Percentiles rank a stretch among this genome's conserved stretches.
phyloP scores from a whole-genome alignment of 2,797 vertebrate genomes.

The Rhinatrema bivittatum region DNA sequence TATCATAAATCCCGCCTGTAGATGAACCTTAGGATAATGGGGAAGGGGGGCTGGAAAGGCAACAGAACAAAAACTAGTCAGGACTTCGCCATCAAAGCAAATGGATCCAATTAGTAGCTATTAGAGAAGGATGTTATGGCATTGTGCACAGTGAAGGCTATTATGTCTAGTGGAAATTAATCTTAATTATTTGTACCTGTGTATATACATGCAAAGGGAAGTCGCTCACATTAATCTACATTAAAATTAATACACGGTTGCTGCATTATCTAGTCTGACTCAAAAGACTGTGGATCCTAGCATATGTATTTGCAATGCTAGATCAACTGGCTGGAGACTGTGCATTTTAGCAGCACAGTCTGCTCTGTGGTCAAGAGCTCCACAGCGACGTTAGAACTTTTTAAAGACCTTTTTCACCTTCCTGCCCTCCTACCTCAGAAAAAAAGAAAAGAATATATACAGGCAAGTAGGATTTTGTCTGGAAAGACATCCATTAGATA shows the following conservation, averaged over 20 bases:
- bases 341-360: slow-evolving; percentile 49
- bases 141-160: slow-evolving; percentile 66
- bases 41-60: slow-evolving; percentile 22
- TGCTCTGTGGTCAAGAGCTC: slow-evolving; percentile 35
- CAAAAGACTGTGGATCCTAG: slow-evolving; percentile 59
- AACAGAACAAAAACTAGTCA: slow-evolving; percentile 61
- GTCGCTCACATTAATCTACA: slow-evolving; percentile 87
- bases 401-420: too few species aligned
- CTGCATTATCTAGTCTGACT: slow-evolving; percentile 64
- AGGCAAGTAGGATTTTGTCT: slow-evolving; percentile 40
- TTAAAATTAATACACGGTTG: slow-evolving; percentile 65
- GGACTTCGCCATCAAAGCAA: slow-evolving; percentile 64
- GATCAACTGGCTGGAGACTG: slow-evolving; percentile 39
- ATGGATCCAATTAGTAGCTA: slow-evolving; percentile 64
- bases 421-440: too few species aligned
- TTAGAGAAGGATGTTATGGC: slow-evolving; percentile 63
- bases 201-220: slow-evolving; percentile 63
- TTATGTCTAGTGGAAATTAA: slow-evolving; percentile 71
- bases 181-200: slow-evolving; percentile 78
- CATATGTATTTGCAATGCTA: slow-evolving; percentile 35
- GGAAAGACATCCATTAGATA: too few species aligned
- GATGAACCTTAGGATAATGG: slow-evolving; percentile 24
- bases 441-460: slow-evolving; percentile 27
- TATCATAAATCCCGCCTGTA: slow-evolving; percentile 39
- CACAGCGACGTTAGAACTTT: slow-evolving; percentile 29